A percentile compares a stretch with the other conserved stretches of the same genome.
phyloP scores from a whole-genome alignment of 1,140 invertebrate genomes.

The Calephelis nemesis region DNA sequence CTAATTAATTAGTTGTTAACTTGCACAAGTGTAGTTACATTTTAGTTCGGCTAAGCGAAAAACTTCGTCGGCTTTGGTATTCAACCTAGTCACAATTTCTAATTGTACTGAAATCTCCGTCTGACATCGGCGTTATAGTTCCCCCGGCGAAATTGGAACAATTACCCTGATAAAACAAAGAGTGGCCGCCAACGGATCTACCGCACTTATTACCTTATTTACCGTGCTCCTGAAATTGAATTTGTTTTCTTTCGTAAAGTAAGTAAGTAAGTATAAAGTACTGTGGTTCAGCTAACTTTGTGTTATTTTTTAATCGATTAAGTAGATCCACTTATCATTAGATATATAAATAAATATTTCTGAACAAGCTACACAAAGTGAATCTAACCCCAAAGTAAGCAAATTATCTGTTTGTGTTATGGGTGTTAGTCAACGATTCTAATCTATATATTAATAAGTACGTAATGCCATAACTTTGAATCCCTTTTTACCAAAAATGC shows the following conservation, averaged over 20 bases:
- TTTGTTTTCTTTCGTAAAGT: not conserved
- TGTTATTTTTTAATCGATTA: too few species aligned
- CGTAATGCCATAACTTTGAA: too few species aligned
- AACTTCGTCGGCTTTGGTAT: constrained; percentile 1
- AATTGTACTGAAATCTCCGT: constrained; percentile 16
- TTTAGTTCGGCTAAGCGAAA: constrained; percentile 14
- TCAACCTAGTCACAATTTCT: constrained; percentile 6
- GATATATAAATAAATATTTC: not conserved
- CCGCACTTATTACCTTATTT: constrained; percentile 9
- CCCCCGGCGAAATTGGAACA: not conserved
- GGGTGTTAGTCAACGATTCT: too few species aligned
- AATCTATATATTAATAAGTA: too few species aligned
- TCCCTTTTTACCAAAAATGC: too few species aligned
- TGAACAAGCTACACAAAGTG: too few species aligned
- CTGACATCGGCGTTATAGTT: constrained; percentile 9
- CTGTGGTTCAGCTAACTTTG: too few species aligned
- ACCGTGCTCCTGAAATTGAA: not conserved
- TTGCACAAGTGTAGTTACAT: constrained; percentile 13
- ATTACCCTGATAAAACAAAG: constrained; percentile 11
- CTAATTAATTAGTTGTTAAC: constrained; percentile 18
- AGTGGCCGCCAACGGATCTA: constrained; percentile 10
- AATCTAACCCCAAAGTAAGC: too few species aligned
- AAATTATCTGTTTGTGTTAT: too few species aligned
- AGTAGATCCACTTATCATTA: too few species aligned
- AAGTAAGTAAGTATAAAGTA: too few species aligned